A percentile compares a stretch with the other conserved stretches of the same genome.
Evolutionary conservation across 2,113 vertebrate genomes (phyloP).

Genomic region (Alethe diademata): DNA sequence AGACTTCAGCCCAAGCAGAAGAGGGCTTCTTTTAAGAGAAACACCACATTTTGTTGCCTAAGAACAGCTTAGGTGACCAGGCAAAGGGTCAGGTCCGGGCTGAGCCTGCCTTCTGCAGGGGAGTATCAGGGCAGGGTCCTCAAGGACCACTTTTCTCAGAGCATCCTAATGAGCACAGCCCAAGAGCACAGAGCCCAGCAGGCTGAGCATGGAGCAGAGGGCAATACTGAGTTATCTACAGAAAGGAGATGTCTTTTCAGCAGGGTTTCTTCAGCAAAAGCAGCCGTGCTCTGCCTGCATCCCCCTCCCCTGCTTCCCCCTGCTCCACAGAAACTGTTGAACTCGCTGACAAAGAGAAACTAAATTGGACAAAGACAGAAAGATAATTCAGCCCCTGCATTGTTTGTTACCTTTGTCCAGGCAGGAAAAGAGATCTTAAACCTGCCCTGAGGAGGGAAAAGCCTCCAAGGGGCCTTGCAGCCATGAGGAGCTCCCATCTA

Average conservation of each 20-base stretch:
- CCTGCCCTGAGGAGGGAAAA: not conserved
- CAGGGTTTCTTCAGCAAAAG: not conserved
- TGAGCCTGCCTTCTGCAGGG: not conserved
- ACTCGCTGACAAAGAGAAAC: not conserved
- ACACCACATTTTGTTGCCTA: not conserved
- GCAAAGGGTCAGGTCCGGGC: not conserved
- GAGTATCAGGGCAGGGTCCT: not conserved
- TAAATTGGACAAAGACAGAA: not conserved
- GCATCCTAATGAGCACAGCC: not conserved
- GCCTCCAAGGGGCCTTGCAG: not conserved
- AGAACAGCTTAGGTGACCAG: not conserved
- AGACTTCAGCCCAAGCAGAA: not conserved
- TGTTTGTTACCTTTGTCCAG: not conserved
- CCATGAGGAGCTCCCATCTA: accelerated
- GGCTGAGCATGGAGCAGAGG: not conserved
- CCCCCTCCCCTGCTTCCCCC: not conserved
- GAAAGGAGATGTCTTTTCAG: not conserved
- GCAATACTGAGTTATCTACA: not conserved
- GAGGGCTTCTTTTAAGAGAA: not conserved
- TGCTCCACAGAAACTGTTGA: not conserved
- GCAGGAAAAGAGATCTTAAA: not conserved
- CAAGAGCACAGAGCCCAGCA: not conserved
- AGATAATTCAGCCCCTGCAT: not conserved
- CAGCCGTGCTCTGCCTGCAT: not conserved
- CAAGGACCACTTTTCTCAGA: not conserved